These are phyloP conservation scores for Arctopsyche grandis DNA, from an alignment of 1,140 invertebrate species.

Conservation along the genomic window DNA sequence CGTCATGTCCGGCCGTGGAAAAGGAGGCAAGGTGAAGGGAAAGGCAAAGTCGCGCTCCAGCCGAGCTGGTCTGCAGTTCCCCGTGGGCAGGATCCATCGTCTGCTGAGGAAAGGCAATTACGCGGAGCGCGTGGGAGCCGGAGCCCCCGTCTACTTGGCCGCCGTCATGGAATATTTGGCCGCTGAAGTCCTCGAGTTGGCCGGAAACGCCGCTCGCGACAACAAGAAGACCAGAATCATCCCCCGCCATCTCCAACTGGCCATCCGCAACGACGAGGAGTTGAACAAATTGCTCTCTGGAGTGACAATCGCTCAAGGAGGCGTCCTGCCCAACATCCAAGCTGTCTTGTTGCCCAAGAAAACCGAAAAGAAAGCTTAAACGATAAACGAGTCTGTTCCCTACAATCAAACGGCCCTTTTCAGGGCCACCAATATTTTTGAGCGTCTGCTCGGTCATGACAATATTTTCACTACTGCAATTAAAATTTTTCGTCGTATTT, in stretches of 20 bases:
- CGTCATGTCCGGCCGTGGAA: slow-evolving; percentile 69
- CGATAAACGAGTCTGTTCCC: too few species aligned
- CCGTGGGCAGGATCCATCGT: slow-evolving; percentile 77
- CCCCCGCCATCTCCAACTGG: slow-evolving; percentile 80
- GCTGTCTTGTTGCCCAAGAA: slow-evolving; percentile 78
- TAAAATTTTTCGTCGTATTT: too few species aligned
- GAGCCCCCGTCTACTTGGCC: slow-evolving; percentile 76
- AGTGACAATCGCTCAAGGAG: slow-evolving; percentile 82
- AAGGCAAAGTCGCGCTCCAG: slow-evolving; percentile 72
- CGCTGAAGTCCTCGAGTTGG: slow-evolving; percentile 80
- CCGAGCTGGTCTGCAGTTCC: slow-evolving; percentile 77
- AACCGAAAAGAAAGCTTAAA: slow-evolving; percentile 59
- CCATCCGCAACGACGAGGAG: slow-evolving; percentile 85
- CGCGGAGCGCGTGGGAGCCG: slow-evolving; percentile 75
- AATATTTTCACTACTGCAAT: too few species aligned
- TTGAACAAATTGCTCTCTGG: slow-evolving; percentile 79
- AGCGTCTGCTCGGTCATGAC: too few species aligned
- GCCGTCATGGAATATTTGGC: slow-evolving; percentile 68
- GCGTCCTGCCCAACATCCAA: slow-evolving; percentile 82
- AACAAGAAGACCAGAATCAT: slow-evolving; percentile 68
- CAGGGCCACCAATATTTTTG: slow-evolving; percentile 32
- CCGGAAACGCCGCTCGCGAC: slow-evolving; percentile 64
- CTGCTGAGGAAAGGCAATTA: slow-evolving; percentile 78
- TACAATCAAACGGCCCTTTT: slow-evolving; percentile 1
- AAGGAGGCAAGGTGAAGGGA: slow-evolving; percentile 72